Evolutionary conservation across 1,140 invertebrate species (phyloP), one percentile per base, ranked within the genome.

Genomic region (Apis laboriosa): DNA sequence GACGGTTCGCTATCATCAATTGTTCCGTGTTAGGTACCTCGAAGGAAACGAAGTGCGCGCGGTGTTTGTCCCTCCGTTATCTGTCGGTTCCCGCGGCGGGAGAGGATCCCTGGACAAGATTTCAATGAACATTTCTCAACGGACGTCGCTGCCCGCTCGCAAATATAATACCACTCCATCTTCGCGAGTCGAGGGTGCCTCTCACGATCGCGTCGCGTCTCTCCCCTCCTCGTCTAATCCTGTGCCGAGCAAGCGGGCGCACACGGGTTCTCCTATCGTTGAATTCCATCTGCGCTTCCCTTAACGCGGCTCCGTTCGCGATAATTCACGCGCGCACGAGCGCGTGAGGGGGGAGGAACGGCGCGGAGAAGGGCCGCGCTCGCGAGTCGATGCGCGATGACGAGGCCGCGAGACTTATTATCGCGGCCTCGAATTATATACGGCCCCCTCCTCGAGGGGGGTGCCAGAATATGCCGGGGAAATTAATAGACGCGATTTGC

Each of bases 51-150:
- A 28, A 28, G 63, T 17, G 53, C 12, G 56, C 72, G 34, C 72
- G 8, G 28, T 34, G 72, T 58, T 58, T 56, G 66, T 21, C 60
- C 43, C 70, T 60, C 24, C 56, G 28, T 55, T 79, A 58, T 43
- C 53, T 55, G 24, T 77, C 24, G 15, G 61, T 28, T n/a, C 34
- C 28, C 49, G 15, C 51, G 34, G 12, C 76, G 51, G 24, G 53
- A 84, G 60, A 82, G 81, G 34, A 86, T 82, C 55, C 56, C 64
- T 15, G 56, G 73, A 77, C 58, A 71, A 79, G 71, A 56, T 85
- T 86, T 87, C 86, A 88, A 88, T 87, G 86, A 84, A 28, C 83
- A 82, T 88, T 87, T 85, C 78, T 84, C 85, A 84, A 43, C 61
- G 60, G 60, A 74, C 83, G 78, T 71, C 68, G 70, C 58, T 49